Evolutionary conservation across 2,113 vertebrate species (phyloP).

Genomic region (Ascaphus truei): DNA sequence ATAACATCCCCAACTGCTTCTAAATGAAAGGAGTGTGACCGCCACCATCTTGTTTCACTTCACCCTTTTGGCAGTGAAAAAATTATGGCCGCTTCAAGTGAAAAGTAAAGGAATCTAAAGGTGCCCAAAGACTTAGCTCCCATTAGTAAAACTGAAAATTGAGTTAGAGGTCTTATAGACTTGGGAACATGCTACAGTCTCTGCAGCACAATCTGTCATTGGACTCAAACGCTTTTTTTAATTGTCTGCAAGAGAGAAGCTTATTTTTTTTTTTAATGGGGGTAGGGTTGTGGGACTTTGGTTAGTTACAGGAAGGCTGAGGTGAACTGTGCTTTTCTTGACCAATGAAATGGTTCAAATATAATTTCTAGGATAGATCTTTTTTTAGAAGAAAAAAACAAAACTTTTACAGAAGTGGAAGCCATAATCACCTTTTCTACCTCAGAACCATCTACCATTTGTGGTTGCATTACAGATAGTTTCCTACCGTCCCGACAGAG

Average conservation of each 20-base stretch:
- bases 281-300: not conserved
- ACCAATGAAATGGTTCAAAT: not conserved
- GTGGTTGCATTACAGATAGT: constrained; percentile 66
- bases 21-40: too few species aligned
- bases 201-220: constrained; percentile 1
- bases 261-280: not conserved
- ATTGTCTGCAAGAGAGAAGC: not conserved
- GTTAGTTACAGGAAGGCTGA: not conserved
- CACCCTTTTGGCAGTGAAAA: too few species aligned
- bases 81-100: too few species aligned
- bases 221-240: not conserved
- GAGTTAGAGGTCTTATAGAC: too few species aligned
- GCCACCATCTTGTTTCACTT: too few species aligned
- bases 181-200: not conserved
- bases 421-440: constrained; percentile 98
- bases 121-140: too few species aligned
- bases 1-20: too few species aligned
- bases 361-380: constrained; percentile 62
- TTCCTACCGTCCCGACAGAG: constrained; percentile 55
- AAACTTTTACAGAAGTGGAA: constrained; percentile 85
- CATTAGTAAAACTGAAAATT: too few species aligned
- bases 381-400: constrained; percentile 64
- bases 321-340: not conserved
- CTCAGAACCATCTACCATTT: constrained; percentile 82
- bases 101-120: too few species aligned